Conservation (phyloP, 2,797 vertebrate genomes). For the Trichosurus vulpecula region DNA sequence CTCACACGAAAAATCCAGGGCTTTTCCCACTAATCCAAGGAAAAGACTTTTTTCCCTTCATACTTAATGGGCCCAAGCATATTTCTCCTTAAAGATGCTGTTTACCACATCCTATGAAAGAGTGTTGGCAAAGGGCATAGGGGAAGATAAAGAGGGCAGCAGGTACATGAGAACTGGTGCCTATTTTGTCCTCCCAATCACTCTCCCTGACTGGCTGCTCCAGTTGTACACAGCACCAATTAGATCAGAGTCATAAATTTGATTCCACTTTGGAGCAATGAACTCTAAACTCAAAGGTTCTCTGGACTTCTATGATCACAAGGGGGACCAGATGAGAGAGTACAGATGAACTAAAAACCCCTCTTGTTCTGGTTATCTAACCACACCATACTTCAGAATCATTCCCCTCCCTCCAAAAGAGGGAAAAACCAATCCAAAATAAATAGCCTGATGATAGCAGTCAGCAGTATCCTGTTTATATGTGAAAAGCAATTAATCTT, state of each 20-base stretch:
- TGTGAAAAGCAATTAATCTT: slow-evolving; percentile 11
- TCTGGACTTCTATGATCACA: too few relatives aligned
- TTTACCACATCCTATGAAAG: not conserved
- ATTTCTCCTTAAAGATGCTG: slow-evolving; percentile 33
- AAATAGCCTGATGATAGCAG: not conserved
- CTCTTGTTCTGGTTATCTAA: slow-evolving; percentile 5
- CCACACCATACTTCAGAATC: not conserved
- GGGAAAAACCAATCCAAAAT: slow-evolving; percentile 39
- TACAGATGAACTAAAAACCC: not conserved
- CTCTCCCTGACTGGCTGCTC: not conserved
- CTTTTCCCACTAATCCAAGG: not conserved
- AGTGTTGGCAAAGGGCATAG: slow-evolving; percentile 33
- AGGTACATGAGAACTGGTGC: not conserved
- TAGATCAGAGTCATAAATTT: slow-evolving; percentile 24
- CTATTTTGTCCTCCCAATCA: not conserved
- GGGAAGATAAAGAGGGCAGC: not conserved
- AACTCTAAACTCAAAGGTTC: too few relatives aligned
- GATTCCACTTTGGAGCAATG: not conserved
- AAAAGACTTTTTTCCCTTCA: not conserved
- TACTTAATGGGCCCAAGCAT: not conserved
- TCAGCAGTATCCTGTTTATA: slow-evolving; percentile 8
- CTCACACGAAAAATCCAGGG: not conserved
- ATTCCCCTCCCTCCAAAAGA: too few relatives aligned
- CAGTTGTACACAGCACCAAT: not conserved
- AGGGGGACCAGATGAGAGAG: too few relatives aligned